Base-by-base conservation (phyloP, 2,113 vertebrate genomes). In the Panurus biarmicus region DNA sequence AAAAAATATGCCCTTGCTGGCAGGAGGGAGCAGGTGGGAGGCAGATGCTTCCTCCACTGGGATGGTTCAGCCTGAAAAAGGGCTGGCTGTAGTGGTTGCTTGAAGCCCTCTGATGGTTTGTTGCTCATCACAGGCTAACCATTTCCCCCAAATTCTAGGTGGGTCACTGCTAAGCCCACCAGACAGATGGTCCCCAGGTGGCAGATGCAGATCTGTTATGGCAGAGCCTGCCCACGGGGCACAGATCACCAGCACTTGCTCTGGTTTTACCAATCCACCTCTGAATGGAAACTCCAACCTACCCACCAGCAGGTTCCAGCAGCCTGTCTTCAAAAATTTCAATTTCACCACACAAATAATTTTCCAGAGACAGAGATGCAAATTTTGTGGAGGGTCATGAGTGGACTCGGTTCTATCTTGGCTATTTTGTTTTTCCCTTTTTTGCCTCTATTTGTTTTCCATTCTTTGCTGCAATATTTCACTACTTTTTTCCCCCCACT, bases 401-500 rank as follows among this genome's bases (percentile, higher is more conserved):
- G 26, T 22, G 7, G 31, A 48, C 36, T 88, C 23, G 10, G 15
- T 72, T 93, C 33, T 91, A 31, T 58, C 33, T 64, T 45, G 62
- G 78, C 19, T 48, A 58, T 50, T 95, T 91, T 60, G 25, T 19
- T 80, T 82, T 84, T 8, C 11, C 26, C 20, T 40, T 84, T 65
- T 77, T 77, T 85, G 22, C 14, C 13, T 89, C 36, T 90, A 48
- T 83, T 92, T 87, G 29, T 50, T 95, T 91, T 89, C 76, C n/a
- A 40, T 80, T 93, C 56, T 91, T 86, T 78, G 51, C 44, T 90
- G 51, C n/a, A 56, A 13, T 91, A 75, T 88, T 95, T 91, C 14
- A 35, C 14, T 33, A n/a, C 23, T 24, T 24, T 72, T 82, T 60
- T 70, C 18, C 21, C 3, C 24, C 22, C 38, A 21, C 8, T 81